Percentiles rank a stretch among this genome's conserved stretches.
Conservation (phyloP, 2,888 invertebrate genomes). For the Ametastegia equiseti region DNA sequence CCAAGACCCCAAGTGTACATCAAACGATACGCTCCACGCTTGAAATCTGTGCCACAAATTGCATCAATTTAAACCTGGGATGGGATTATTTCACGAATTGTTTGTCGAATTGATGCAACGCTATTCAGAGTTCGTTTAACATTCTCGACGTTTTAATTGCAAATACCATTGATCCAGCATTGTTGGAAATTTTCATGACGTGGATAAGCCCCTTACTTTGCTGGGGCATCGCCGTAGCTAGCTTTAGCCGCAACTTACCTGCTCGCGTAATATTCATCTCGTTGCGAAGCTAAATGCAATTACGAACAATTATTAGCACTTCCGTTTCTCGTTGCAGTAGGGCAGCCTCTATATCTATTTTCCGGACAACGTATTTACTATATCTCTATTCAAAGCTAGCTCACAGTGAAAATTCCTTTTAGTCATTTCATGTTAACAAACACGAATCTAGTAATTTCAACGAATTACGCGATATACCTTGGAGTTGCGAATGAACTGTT, state of each 20-base stretch:
- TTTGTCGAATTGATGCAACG: not conserved
- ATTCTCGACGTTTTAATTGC: not conserved
- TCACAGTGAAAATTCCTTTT: not conserved
- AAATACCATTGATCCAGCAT: not conserved
- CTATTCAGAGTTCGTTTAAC: not conserved
- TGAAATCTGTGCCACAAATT: slow-evolving; percentile 7
- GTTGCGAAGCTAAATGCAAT: slow-evolving; percentile 25
- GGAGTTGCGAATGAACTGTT: not conserved
- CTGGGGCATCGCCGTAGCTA: not conserved
- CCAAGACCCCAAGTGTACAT: too few relatives aligned
- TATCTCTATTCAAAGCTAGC: not conserved
- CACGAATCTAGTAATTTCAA: not conserved
- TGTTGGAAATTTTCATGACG: not conserved
- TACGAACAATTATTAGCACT: slow-evolving; percentile 27
- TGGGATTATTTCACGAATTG: not conserved
- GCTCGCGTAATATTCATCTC: slow-evolving; percentile 17
- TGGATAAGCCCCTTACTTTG: not conserved
- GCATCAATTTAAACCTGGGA: not conserved
- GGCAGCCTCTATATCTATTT: not conserved
- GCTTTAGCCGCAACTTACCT: not conserved
- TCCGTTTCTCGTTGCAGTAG: slow-evolving; percentile 31
- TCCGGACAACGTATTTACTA: not conserved
- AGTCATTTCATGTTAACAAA: not conserved
- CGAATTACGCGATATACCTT: not conserved
- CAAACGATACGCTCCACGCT: not conserved